Percentiles rank a stretch among this genome's conserved stretches.
Conservation (phyloP, 2,113 vertebrate species). For the Cercocebus atys region DNA sequence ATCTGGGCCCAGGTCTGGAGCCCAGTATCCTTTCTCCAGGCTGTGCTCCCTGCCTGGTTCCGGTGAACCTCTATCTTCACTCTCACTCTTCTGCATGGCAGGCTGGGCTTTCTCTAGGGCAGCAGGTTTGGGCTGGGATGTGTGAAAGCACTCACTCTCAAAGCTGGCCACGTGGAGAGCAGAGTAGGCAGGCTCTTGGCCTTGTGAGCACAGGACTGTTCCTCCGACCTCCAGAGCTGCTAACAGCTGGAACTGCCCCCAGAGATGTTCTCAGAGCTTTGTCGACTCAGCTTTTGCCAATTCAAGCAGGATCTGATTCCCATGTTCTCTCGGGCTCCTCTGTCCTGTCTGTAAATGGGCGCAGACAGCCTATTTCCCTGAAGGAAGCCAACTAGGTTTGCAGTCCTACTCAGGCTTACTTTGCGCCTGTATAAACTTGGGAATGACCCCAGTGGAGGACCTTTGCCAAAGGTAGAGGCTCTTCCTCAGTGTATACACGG, state of each 20-base stretch:
- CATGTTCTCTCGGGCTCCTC: background rate
- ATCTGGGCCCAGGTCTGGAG: background rate
- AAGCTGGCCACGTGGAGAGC: background rate
- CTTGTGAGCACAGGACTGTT: background rate
- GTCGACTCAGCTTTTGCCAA: background rate
- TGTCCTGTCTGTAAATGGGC: background rate
- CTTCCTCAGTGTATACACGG: background rate
- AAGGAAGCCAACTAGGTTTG: background rate
- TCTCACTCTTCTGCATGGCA: background rate
- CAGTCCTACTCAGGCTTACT: background rate
- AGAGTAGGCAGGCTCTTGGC: background rate
- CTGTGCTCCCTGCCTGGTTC: background rate
- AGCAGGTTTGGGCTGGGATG: background rate
- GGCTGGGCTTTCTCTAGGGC: conserved; percentile 35
- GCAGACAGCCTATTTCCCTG: background rate
- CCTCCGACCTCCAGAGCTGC: background rate
- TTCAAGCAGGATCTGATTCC: background rate
- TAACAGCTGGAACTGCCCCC: background rate
- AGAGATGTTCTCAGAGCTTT: background rate
- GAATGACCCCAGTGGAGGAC: background rate
- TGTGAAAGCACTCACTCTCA: background rate
- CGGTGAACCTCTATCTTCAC: background rate
- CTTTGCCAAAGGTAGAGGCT: background rate
- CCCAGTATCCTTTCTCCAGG: background rate
- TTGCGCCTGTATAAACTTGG: background rate